Evolutionary conservation across 2,113 vertebrate species (phyloP), one percentile per base, ranked within the genome.

Genomic region (Clupea harengus): DNA sequence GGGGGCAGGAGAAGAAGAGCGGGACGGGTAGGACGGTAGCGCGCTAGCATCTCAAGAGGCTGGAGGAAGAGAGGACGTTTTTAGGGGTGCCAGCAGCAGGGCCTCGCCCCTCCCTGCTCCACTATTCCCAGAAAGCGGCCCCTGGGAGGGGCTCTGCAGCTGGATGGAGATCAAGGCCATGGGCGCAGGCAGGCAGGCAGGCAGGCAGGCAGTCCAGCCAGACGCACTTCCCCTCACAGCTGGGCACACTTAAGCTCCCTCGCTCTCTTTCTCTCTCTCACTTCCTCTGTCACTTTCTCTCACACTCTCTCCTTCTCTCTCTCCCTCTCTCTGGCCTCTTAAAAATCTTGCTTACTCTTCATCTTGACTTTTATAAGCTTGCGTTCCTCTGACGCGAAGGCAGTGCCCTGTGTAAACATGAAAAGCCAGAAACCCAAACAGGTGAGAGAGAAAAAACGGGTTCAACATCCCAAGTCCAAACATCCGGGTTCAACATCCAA

Each of bases 181-280:
- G 47, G 83, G 75, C 86, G 81, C 72, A 39, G 6, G 32, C 28
- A 81, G 75, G 32, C 82, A 82, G 75, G n/a, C n/a, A n/a, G n/a
- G 81, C 72, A 39, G 6, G 32, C 28, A 81, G 75, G 32, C 82
- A 82, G 75, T 80, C 82, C 81, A 84, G 81, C 81, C 49, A 86
- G 85, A 83, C 85, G 81, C 81, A 86, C 85, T 83, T 87, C 54
- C 60, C 18, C 46, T 45, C 80, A 88, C 84, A 89, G 78, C 87
- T 87, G 86, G 84, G 86, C 83, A 52, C 89, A 78, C 82, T 90
- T 81, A 87, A 85, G 46, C 72, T 28, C 64, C 13, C 64, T 9
- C 7, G 25, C n/a, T 2, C 32, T 78, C 72, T 78, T 32, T 15
- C 72, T 17, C 25, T 15, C 32, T 15, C 72, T 3, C 72, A 13